These are phyloP conservation scores for Artibeus jamaicensis DNA, from an alignment of 2,797 vertebrate species.

Conservation along the genomic window DNA sequence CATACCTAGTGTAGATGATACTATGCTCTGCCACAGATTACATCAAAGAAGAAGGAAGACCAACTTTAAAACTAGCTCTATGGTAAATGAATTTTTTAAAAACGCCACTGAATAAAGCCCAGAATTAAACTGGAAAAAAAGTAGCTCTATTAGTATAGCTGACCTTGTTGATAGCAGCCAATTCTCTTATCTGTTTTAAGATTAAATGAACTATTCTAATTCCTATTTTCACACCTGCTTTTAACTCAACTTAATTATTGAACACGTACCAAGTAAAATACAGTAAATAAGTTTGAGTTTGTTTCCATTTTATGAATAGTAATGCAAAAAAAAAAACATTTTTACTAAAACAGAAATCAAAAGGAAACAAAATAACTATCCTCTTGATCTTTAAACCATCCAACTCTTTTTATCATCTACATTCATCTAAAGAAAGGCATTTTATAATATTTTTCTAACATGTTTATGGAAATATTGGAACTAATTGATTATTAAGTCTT, in stretches of 20 bases:
- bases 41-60: neutral
- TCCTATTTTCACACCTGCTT: neutral
- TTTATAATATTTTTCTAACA: neutral
- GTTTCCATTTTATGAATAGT: conserved; percentile 10
- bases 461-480: neutral
- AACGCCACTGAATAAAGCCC: neutral
- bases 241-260: conserved; percentile 6
- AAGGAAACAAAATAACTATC: neutral
- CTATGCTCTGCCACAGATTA: neutral
- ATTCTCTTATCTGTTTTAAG: neutral
- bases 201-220: neutral
- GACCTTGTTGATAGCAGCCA: neutral
- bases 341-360: neutral
- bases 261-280: conserved; percentile 20
- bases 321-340: neutral
- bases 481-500: neutral
- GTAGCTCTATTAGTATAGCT: neutral
- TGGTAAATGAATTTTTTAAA: neutral
- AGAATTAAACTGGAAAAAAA: neutral
- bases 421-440: neutral
- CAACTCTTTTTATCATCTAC: conserved; percentile 23
- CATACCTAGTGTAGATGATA: neutral
- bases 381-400: neutral
- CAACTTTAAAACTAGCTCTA: neutral
- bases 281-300: neutral